These are phyloP conservation scores for Gorsachius magnificus DNA, from an alignment of 2,797 vertebrate genomes.

Conservation along the genomic window DNA sequence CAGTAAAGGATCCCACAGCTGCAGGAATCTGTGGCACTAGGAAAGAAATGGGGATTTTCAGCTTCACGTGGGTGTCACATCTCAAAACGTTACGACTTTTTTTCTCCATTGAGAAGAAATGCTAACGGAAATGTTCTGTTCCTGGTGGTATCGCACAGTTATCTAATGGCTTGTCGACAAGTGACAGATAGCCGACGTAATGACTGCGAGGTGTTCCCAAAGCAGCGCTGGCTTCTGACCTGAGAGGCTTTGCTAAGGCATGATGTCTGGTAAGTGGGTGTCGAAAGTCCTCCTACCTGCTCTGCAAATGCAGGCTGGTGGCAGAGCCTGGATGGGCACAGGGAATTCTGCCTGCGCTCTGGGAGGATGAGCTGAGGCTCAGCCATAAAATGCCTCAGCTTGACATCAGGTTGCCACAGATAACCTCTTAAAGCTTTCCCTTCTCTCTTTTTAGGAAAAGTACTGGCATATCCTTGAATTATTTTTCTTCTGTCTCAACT, in stretches of 20 bases:
- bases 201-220: not conserved
- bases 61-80: not conserved
- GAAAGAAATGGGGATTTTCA: not conserved
- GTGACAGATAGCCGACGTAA: not conserved
- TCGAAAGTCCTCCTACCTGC: not conserved
- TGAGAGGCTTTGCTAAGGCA: not conserved
- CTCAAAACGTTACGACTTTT: not conserved
- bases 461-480: not conserved
- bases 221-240: not conserved
- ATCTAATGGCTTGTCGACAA: not conserved
- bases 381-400: not conserved
- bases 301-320: not conserved
- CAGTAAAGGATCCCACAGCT: not conserved
- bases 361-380: not conserved
- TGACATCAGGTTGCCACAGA: not conserved
- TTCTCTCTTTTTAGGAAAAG: not conserved
- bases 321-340: not conserved
- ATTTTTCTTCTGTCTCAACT: not conserved
- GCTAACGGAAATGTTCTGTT: not conserved
- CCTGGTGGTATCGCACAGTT: not conserved
- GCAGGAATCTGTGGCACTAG: not conserved
- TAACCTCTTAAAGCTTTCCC: not conserved
- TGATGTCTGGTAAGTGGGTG: not conserved
- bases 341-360: fast-evolving
- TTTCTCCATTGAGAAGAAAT: not conserved